phyloP scores from a whole-genome alignment of 64 coral and sea anemone genomes.

The Dendronephthya gigantea region DNA sequence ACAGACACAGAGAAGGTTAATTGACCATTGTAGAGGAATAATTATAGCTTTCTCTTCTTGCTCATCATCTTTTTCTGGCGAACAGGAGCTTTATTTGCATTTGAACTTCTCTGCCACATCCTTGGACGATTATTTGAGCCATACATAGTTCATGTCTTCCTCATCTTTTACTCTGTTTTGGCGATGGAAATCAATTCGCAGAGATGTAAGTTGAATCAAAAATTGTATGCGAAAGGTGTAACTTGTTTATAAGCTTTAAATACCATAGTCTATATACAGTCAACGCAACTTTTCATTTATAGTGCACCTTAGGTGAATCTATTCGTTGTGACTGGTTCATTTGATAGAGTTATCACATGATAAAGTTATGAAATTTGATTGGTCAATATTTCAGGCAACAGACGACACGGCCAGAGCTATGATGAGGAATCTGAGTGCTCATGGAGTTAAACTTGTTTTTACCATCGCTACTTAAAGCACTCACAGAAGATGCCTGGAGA shows the following conservation, averaged over 20 bases:
- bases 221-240: too few relatives aligned
- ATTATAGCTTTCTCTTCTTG: neutral
- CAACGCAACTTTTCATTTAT: too few relatives aligned
- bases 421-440: conserved; percentile 94
- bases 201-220: conserved; percentile 58
- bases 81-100: conserved; percentile 81
- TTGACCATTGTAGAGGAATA: neutral
- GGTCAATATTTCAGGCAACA: conserved; percentile 48
- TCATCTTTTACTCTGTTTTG: conserved; percentile 85
- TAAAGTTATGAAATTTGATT: neutral
- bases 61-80: neutral
- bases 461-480: conserved; percentile 60
- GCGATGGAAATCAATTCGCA: conserved; percentile 74
- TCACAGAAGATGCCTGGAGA: conserved; percentile 92
- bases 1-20: conserved; percentile 92
- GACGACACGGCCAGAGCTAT: conserved; percentile 97
- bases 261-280: too few relatives aligned
- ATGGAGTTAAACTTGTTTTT: conserved; percentile 97
- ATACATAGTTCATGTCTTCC: conserved; percentile 87
- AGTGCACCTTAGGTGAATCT: too few relatives aligned
- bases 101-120: conserved; percentile 91
- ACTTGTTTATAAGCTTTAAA: too few relatives aligned
- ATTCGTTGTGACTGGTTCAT: too few relatives aligned
- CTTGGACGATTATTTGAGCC: conserved; percentile 85
- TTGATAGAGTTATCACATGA: too few relatives aligned